Evolutionary conservation across 1,140 invertebrate species (phyloP), one percentile per base, ranked within the genome.

Genomic region (Bradysia coprophila): DNA sequence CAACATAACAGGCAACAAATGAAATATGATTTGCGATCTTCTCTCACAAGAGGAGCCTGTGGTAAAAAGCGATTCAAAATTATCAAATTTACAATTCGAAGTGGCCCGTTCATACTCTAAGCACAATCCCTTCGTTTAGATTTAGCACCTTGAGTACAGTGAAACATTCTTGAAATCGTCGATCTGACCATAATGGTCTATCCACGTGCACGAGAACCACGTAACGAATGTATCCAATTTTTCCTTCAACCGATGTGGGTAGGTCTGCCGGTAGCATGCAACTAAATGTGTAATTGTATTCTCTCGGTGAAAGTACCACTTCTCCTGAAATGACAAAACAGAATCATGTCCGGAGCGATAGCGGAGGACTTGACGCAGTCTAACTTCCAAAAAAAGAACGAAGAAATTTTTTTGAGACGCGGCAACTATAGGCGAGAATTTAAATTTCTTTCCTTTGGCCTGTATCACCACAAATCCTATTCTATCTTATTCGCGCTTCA

Each of bases 211-310:
- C 36, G 11, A n/a, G 18, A 3, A 18, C 36, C n/a, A 16, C 18
- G 21, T 38, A 38, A 4, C 36, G 36, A 4, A 38, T 38, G 16
- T 18, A 38, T 19, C 36, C 36, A 10, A 18, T 11, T 18, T 20
- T 38, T 18, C 36, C 36, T 38, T 38, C 36, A 11, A n/a, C n/a
- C 18, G 36, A 38, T 20, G 36, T 38, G 6, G 36, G 36, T 20
- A 38, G 18, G 3, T 3, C 18, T 18, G n/a, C 18, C 13, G 16
- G 36, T 5, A 38, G 18, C 10, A 18, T 20, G n/a, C n/a, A n/a
- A n/a, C n/a, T n/a, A n/a, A n/a, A n/a, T n/a, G n/a, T n/a, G n/a
- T n/a, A n/a, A n/a, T n/a, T n/a, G n/a, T n/a, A n/a, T n/a, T n/a
- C n/a, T n/a, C n/a, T n/a, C n/a, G n/a, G n/a, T n/a, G n/a, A n/a